phyloP scores from a whole-genome alignment of 2,113 vertebrate species.

The Micromys minutus region DNA sequence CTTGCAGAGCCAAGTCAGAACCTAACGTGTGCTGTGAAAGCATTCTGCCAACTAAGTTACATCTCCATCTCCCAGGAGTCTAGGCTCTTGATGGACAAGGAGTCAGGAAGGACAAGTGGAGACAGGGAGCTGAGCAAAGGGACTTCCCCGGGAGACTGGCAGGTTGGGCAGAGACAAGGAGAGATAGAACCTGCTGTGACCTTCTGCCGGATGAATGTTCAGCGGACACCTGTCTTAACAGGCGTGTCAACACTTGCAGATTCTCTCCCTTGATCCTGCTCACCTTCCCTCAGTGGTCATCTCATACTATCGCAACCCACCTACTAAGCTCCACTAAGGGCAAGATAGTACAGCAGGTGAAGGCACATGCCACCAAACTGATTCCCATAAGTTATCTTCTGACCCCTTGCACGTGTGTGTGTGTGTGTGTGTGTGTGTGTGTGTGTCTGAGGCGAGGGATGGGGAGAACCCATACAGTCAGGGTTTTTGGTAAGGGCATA shows the following conservation, averaged over 20 bases:
- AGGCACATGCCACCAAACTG: not conserved
- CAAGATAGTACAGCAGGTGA: not conserved
- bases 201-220: not conserved
- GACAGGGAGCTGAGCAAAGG: not conserved
- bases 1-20: not conserved
- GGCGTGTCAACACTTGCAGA: fast-evolving
- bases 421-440: no score
- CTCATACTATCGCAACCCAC: not conserved
- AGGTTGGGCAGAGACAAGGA: not conserved
- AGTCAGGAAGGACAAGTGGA: no score
- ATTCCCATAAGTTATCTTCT: not conserved
- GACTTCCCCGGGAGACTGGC: not conserved
- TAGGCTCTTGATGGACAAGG: not conserved
- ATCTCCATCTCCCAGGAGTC: not conserved
- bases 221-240: not conserved
- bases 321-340: not conserved
- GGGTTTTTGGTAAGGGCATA: slow-evolving; percentile 70
- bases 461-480: no score
- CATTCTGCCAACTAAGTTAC: not conserved
- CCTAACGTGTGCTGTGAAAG: not conserved
- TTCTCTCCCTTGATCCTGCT: not conserved
- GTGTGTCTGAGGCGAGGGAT: not conserved
- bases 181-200: not conserved
- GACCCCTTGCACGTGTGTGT: not conserved
- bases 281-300: not conserved